phyloP scores from a whole-genome alignment of 2,888 invertebrate species.

The Acholoe squamosa region DNA sequence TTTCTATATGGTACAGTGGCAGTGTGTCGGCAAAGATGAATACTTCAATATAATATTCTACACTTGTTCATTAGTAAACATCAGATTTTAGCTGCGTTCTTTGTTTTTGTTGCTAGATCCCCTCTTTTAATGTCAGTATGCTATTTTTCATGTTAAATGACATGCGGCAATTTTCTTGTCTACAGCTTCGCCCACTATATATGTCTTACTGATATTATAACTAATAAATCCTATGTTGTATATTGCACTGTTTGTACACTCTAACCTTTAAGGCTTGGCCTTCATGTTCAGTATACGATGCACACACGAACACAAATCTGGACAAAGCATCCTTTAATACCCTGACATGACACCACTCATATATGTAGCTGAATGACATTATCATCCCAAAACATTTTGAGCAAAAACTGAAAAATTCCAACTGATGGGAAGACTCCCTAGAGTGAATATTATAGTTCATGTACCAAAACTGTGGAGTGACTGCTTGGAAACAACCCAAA shows the following conservation, averaged over 20 bases:
- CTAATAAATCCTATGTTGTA: background rate
- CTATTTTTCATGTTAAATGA: background rate
- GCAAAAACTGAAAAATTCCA: background rate
- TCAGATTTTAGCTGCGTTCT: conserved; percentile 5
- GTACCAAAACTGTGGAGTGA: background rate
- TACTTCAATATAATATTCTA: background rate
- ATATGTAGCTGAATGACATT: background rate
- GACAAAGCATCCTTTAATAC: background rate
- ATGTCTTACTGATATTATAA: background rate
- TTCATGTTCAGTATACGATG: background rate
- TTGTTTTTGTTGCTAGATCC: background rate
- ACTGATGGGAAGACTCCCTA: background rate
- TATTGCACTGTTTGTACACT: background rate
- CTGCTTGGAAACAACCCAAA: background rate
- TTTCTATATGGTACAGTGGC: background rate
- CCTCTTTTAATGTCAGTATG: background rate
- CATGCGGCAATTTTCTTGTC: background rate
- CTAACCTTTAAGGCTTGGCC: background rate
- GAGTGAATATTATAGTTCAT: background rate
- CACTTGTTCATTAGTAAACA: background rate
- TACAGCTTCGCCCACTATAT: background rate
- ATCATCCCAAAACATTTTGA: background rate
- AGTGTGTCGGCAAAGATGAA: no score
- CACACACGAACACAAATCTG: background rate
- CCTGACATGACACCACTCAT: background rate